phyloP scores from a whole-genome alignment of 2,888 invertebrate genomes.

The Cataglyphis albicans region DNA sequence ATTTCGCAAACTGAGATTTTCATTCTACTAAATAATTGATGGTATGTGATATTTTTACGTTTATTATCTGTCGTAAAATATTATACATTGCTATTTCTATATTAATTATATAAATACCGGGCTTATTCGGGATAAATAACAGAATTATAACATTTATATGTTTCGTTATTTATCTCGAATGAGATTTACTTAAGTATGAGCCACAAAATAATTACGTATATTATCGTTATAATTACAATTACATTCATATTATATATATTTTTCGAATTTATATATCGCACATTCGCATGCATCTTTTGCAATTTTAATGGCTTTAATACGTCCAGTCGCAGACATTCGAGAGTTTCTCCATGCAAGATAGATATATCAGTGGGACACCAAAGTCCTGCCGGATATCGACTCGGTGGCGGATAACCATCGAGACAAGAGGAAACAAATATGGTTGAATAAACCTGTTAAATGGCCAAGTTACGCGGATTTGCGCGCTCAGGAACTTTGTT shows the following conservation, averaged over 20 bases:
- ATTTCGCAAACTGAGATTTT: not conserved
- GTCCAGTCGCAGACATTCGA: not conserved
- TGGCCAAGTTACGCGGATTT: slow-evolving; percentile 29
- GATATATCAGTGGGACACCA: slow-evolving; percentile 19
- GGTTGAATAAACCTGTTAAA: slow-evolving; percentile 48
- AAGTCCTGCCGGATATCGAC: slow-evolving; percentile 36
- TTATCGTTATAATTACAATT: not conserved
- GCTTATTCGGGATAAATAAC: not conserved
- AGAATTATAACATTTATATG: not conserved
- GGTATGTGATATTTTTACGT: not conserved
- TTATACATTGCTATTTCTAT: not conserved
- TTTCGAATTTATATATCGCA: not conserved
- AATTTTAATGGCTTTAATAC: not conserved
- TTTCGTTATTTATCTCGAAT: not conserved
- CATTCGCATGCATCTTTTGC: not conserved
- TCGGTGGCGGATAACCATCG: slow-evolving; percentile 30
- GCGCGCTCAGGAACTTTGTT: slow-evolving; percentile 10
- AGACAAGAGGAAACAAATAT: slow-evolving; percentile 44
- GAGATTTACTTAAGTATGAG: not conserved
- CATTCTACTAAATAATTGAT: not conserved
- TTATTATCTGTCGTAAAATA: not conserved
- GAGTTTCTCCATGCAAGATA: slow-evolving; percentile 22
- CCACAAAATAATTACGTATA: not conserved
- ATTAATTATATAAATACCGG: not conserved
- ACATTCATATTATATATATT: not conserved